Percentiles rank a stretch among this genome's conserved stretches.
Evolutionary conservation across 1,140 invertebrate genomes (phyloP).

Genomic region (Melanaphis sacchari): DNA sequence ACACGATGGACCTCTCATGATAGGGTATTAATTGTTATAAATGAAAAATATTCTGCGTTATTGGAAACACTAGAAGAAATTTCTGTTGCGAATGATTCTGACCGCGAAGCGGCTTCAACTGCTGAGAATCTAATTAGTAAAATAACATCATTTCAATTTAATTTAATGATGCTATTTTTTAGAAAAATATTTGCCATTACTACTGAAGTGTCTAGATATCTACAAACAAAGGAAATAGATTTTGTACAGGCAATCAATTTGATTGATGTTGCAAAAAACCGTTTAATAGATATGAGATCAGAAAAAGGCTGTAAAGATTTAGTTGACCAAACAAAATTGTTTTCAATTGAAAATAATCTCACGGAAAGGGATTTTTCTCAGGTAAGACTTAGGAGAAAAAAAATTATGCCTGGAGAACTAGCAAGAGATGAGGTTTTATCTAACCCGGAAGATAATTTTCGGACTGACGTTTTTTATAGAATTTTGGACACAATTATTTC

Average conservation of each 20-base stretch:
- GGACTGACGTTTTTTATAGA: neutral
- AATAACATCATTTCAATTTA: neutral
- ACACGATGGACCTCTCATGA: neutral
- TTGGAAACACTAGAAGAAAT: neutral
- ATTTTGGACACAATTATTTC: neutral
- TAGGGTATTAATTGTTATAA: neutral
- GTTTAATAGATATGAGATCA: neutral
- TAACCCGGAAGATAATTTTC: neutral
- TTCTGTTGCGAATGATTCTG: neutral
- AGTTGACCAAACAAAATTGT: neutral
- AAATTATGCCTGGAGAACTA: neutral
- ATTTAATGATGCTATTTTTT: neutral
- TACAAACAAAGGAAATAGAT: neutral
- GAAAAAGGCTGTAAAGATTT: neutral
- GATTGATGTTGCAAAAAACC: neutral
- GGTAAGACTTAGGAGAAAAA: neutral
- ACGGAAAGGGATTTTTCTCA: neutral
- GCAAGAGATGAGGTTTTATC: neutral
- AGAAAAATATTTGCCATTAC: neutral
- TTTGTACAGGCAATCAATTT: neutral
- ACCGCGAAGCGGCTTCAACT: neutral
- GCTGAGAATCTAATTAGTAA: neutral
- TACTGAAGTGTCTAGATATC: neutral
- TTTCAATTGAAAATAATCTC: neutral
- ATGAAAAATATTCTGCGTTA: neutral